These are phyloP conservation scores for Galleria mellonella DNA, from an alignment of 1,140 invertebrate species.

Conservation along the genomic window DNA sequence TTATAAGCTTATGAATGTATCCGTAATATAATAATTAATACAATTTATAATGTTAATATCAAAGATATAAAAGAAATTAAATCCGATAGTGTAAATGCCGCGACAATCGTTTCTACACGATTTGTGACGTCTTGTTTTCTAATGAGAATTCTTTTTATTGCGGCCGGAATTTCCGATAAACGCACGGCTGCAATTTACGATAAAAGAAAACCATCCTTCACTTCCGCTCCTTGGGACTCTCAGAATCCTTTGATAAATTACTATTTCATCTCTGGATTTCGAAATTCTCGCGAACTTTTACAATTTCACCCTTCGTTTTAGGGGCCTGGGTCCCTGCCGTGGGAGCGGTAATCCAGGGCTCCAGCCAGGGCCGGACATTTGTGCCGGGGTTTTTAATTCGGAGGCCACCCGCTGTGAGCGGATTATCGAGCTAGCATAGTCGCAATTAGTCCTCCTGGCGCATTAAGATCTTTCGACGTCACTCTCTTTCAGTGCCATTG, in stretches of 20 bases:
- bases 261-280: slow-evolving; percentile 66
- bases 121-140: no score
- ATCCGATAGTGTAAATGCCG: no score
- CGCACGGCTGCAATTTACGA: slow-evolving; percentile 46
- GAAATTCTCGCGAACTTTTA: slow-evolving; percentile 44
- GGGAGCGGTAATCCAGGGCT: slow-evolving; percentile 52
- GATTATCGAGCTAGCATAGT: slow-evolving; percentile 53
- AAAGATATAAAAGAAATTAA: no score
- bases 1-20: slow-evolving; percentile 16
- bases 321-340: slow-evolving; percentile 17
- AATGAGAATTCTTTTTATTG: slow-evolving; percentile 10
- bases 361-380: slow-evolving; percentile 39
- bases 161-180: slow-evolving; percentile 22
- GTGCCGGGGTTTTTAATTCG: slow-evolving; percentile 63
- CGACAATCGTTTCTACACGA: no score
- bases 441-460: slow-evolving; percentile 58
- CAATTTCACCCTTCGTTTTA: slow-evolving; percentile 35
- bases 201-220: slow-evolving; percentile 52
- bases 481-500: slow-evolving; percentile 21
- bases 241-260: slow-evolving; percentile 70
- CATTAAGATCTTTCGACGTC: slow-evolving; percentile 30
- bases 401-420: slow-evolving; percentile 59
- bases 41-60: no score
- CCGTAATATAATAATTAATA: no score
- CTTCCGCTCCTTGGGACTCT: slow-evolving; percentile 42